Evolutionary conservation across 2,113 vertebrate genomes (phyloP).

Genomic region (Callithrix jacchus): DNA sequence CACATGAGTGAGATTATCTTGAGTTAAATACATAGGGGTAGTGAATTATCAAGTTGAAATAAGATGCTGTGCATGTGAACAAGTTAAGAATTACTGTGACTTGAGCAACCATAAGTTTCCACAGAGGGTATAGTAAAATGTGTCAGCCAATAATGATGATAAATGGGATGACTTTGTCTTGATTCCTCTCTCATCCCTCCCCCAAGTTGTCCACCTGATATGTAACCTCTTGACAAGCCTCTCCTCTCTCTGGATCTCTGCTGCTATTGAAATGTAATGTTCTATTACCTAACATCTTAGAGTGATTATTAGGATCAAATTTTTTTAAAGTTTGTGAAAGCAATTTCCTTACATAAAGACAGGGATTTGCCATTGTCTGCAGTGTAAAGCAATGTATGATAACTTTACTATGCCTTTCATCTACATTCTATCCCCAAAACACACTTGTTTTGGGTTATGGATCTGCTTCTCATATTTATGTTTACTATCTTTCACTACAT

Average conservation of each 20-base stretch:
- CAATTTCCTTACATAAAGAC: not conserved
- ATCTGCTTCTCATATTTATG: not conserved
- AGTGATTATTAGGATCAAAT: not conserved
- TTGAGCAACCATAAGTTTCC: not conserved
- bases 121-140: not conserved
- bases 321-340: not conserved
- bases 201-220: not conserved
- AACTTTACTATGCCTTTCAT: not conserved
- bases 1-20: not conserved
- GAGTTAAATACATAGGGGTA: not conserved
- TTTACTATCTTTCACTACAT: not conserved
- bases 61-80: not conserved
- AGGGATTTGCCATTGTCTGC: not conserved
- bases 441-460: not conserved
- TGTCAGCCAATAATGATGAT: not conserved
- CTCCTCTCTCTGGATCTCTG: not conserved
- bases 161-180: not conserved
- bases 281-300: not conserved
- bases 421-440: not conserved
- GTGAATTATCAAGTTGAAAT: not conserved
- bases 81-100: slow-evolving; percentile 13
- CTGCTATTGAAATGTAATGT: not conserved
- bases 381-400: not conserved
- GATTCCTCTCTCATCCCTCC: not conserved
- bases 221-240: not conserved